Evolutionary conservation across 2,797 vertebrate species (phyloP).

Genomic region (Anolis apletophallus): DNA sequence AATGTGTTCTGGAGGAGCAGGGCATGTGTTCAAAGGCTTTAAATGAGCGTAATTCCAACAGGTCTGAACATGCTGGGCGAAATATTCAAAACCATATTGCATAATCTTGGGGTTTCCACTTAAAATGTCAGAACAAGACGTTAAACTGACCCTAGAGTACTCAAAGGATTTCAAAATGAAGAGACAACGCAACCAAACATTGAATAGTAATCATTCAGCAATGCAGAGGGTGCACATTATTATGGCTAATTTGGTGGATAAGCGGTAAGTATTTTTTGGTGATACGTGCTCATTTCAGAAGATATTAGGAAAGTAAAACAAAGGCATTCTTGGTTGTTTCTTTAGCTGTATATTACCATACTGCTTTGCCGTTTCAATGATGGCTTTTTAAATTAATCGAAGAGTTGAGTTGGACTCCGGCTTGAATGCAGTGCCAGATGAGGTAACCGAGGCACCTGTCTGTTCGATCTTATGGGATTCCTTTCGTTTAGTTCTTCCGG

Average conservation of each 20-base stretch:
- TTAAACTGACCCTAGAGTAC: background rate
- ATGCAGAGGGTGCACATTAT: background rate
- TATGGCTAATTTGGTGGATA: background rate
- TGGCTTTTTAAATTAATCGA: too few relatives aligned
- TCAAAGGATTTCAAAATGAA: background rate
- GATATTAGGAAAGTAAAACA: too few relatives aligned
- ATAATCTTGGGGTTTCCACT: background rate
- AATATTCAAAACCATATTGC: background rate
- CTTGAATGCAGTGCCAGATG: too few relatives aligned
- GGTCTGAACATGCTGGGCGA: background rate
- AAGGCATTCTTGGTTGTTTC: too few relatives aligned
- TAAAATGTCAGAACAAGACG: background rate
- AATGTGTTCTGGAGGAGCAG: constrained; percentile 2
- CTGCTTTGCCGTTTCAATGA: too few relatives aligned
- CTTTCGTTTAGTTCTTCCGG: too few relatives aligned
- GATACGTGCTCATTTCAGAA: too few relatives aligned
- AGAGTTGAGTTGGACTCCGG: too few relatives aligned
- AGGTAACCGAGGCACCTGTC: too few relatives aligned
- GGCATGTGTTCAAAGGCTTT: background rate
- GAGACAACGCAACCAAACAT: background rate
- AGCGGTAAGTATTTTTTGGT: too few relatives aligned
- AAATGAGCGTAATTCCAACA: background rate
- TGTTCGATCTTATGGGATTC: too few relatives aligned
- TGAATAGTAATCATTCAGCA: background rate
- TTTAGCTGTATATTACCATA: too few relatives aligned